A percentile compares a stretch with the other conserved stretches of the same genome.
These are phyloP conservation scores for Folsomia manolachei DNA, from an alignment of 2,888 invertebrate species.

Conservation along the genomic window DNA sequence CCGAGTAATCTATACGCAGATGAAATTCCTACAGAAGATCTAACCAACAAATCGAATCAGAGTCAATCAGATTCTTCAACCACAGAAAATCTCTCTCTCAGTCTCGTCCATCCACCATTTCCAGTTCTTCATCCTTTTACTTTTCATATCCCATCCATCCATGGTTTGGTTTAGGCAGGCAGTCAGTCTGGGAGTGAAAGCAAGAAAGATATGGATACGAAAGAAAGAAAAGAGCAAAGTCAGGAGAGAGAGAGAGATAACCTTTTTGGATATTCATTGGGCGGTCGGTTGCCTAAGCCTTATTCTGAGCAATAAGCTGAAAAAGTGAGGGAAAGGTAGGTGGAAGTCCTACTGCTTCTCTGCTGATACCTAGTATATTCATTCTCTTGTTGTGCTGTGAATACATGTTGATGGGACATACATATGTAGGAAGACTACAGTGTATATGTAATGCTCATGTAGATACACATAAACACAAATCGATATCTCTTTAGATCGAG, in stretches of 20 bases:
- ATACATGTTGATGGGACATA: too few species aligned
- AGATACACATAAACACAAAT: constrained; percentile 5
- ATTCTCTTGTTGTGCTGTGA: background rate
- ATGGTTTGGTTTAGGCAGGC: background rate
- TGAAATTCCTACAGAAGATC: constrained; percentile 12
- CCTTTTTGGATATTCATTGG: background rate
- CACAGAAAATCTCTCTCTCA: constrained; percentile 24
- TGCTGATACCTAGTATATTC: background rate
- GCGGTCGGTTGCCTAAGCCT: background rate
- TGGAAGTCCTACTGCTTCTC: too few species aligned
- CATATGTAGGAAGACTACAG: too few species aligned
- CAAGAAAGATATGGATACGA: too few species aligned
- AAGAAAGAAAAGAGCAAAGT: background rate
- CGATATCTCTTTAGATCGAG: constrained; percentile 14
- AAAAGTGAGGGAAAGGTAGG: background rate
- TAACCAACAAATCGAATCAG: constrained; percentile 48
- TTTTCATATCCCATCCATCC: constrained; percentile 9
- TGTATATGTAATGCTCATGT: background rate
- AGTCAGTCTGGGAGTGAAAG: too few species aligned
- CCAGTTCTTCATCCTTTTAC: constrained; percentile 18
- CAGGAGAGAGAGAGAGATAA: background rate
- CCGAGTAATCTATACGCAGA: background rate
- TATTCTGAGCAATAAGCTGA: background rate
- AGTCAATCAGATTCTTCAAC: constrained; percentile 47
- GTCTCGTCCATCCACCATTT: constrained; percentile 17